Percentiles rank a stretch among this genome's conserved stretches.
phyloP scores from a whole-genome alignment of 2,888 invertebrate genomes.

The Heliconius sara region DNA sequence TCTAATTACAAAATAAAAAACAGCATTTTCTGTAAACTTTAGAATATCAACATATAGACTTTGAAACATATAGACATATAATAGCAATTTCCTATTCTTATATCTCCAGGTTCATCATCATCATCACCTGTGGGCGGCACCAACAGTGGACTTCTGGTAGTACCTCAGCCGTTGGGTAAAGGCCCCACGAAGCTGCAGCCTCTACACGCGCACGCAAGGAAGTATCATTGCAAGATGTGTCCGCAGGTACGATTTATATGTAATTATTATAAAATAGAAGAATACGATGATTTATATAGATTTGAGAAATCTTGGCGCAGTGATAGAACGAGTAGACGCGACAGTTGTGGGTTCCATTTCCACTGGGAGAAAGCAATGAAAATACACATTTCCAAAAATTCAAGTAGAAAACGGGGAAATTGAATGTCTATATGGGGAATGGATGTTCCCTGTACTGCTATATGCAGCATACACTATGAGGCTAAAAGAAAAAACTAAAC shows the following conservation, averaged over 20 bases:
- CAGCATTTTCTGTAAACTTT: not conserved
- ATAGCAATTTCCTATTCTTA: not conserved
- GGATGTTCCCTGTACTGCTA: too few relatives aligned
- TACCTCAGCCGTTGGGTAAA: slow-evolving; percentile 93
- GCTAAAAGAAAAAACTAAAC: too few relatives aligned
- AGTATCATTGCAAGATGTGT: slow-evolving; percentile 98
- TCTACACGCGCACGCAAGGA: slow-evolving; percentile 84
- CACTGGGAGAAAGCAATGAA: too few relatives aligned
- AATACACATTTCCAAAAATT: too few relatives aligned
- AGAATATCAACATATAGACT: not conserved
- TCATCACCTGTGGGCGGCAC: slow-evolving; percentile 75
- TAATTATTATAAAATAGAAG: not conserved
- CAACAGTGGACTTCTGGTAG: slow-evolving; percentile 88
- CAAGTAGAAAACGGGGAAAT: too few relatives aligned
- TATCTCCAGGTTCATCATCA: slow-evolving; percentile 77
- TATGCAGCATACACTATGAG: too few relatives aligned
- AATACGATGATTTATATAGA: not conserved
- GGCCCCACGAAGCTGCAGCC: slow-evolving; percentile 77
- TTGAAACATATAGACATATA: not conserved
- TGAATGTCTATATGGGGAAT: too few relatives aligned
- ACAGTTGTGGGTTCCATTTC: too few relatives aligned
- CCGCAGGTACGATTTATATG: slow-evolving; percentile 90
- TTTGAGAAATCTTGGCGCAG: too few relatives aligned
- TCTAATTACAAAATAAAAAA: too few relatives aligned
- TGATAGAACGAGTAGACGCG: too few relatives aligned